Base-by-base conservation (phyloP, 2,797 vertebrate genomes). In the Argya squamiceps region DNA sequence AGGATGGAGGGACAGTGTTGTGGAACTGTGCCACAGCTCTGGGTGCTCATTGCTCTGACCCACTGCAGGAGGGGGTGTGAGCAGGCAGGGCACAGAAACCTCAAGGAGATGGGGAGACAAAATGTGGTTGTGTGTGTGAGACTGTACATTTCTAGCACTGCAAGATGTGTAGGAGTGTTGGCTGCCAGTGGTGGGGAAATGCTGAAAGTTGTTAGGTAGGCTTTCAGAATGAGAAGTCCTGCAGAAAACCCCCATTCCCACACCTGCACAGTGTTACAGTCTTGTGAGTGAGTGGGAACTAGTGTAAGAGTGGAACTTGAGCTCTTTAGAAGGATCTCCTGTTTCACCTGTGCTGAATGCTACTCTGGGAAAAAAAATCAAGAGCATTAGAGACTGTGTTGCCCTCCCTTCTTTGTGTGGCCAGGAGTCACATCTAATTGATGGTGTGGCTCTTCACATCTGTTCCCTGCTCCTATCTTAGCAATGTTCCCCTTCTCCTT, bases 71-170 rank as follows among this genome's bases (percentile, higher is more conserved):
- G 52, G 12, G 30, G 7, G 0, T 73, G 36, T 58, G 60, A 85
- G 47, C 52, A 50, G 59, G 16, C 44, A 53, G 52, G 62, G 63
- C 30, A 52, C 58, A 90, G 69, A n/a, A 81, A 43, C 41, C 34
- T 86, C 34, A 43, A 77, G 29, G 58, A 71, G 41, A n/a, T 4
- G 8, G 1, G 32, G 60, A 70, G 68, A 29, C 41, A 73, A 82
- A 15, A 47, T 69, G 58, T 27, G 0, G 0, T 32, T 84, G 13
- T 2, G 1, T 65, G 1, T 19, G 9, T 49, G 56, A 83, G 26
- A 22, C 52, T 44, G 16, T 4, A 6, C 2, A 1, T 89, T 74
- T 77, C 47, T 41, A 60, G 34, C 2, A 5, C 21, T 67, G 36
- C 36, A 32, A 27, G 49, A 43, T 3, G 0, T 47, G 39, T 23